Conservation (phyloP, 2,797 vertebrate species). For the Oryzias sinensis region DNA sequence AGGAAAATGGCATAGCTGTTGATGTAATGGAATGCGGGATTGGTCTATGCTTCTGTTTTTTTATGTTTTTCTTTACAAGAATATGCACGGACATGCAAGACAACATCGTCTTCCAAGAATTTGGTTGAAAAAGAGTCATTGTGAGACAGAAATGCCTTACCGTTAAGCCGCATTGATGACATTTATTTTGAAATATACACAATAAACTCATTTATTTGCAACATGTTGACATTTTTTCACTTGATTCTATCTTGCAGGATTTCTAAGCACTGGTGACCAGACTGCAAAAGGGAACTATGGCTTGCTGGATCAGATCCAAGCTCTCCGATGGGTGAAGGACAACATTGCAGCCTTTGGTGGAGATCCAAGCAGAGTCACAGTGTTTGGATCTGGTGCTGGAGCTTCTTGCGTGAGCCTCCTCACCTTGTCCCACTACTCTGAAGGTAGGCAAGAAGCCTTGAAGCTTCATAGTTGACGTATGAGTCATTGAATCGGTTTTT, state of each 20-base stretch:
- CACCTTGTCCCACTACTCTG: constrained; percentile 95
- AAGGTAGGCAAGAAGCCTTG: constrained; percentile 78
- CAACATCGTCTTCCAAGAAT: not conserved
- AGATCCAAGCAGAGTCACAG: constrained; percentile 91
- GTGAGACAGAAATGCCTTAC: not conserved
- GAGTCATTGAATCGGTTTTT: too few relatives aligned
- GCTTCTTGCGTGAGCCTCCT: constrained; percentile 95
- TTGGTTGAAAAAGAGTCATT: constrained; percentile 1
- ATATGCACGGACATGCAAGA: constrained; percentile 32
- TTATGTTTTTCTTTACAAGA: constrained; percentile 27
- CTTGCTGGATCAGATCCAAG: constrained; percentile 95
- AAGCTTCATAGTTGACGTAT: too few relatives aligned
- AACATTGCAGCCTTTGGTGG: constrained; percentile 93
- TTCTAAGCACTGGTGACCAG: constrained; percentile 94
- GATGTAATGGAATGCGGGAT: constrained; percentile 19
- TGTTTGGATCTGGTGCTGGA: constrained; percentile 95
- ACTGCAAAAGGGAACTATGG: constrained; percentile 97
- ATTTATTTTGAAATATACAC: not conserved
- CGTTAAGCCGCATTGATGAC: not conserved
- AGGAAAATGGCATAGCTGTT: constrained; percentile 42
- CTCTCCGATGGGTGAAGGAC: constrained; percentile 95
- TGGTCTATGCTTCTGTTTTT: constrained; percentile 10
- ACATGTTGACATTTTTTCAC: not conserved
- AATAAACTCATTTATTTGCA: not conserved
- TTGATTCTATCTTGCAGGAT: constrained; percentile 75